Evolutionary conservation across 2,888 invertebrate genomes (phyloP).

Genomic region (Hirtodrosophila cameraria): DNA sequence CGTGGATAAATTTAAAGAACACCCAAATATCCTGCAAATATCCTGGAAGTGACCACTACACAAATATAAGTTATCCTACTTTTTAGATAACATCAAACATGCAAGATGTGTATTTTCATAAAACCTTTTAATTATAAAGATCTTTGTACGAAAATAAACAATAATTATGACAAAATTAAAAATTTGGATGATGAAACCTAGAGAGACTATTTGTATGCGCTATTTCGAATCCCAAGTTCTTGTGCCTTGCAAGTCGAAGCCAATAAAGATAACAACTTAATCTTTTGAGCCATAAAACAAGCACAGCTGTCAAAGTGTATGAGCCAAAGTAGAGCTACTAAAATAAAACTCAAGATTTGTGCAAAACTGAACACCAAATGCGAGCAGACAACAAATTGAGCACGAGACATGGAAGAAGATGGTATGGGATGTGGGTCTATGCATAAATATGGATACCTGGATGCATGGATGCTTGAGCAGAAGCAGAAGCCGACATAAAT

Average conservation of each 20-base stretch:
- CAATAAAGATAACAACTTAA: slow-evolving; percentile 12
- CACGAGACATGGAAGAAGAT: slow-evolving; percentile 8
- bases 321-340: neutral
- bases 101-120: no score
- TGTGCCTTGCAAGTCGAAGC: neutral
- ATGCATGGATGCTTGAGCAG: slow-evolving; percentile 30
- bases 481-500: slow-evolving; percentile 71
- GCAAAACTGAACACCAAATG: slow-evolving; percentile 6
- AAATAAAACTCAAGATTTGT: slow-evolving; percentile 14
- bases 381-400: slow-evolving; percentile 20
- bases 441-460: slow-evolving; percentile 3
- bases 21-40: no score
- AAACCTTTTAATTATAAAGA: no score
- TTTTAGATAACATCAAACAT: no score
- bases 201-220: no score
- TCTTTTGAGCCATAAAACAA: slow-evolving; percentile 32
- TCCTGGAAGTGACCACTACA: no score
- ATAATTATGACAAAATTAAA: no score
- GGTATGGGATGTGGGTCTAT: neutral
- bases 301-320: slow-evolving; percentile 28
- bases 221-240: no score
- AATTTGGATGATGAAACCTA: no score
- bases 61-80: no score
- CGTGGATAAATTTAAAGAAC: no score
- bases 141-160: no score